A percentile compares a stretch with the other conserved stretches of the same genome.
These are phyloP conservation scores for Lytechinus pictus DNA, from an alignment of 35 echinoderm and acorn worm genomes.

Conservation along the genomic window DNA sequence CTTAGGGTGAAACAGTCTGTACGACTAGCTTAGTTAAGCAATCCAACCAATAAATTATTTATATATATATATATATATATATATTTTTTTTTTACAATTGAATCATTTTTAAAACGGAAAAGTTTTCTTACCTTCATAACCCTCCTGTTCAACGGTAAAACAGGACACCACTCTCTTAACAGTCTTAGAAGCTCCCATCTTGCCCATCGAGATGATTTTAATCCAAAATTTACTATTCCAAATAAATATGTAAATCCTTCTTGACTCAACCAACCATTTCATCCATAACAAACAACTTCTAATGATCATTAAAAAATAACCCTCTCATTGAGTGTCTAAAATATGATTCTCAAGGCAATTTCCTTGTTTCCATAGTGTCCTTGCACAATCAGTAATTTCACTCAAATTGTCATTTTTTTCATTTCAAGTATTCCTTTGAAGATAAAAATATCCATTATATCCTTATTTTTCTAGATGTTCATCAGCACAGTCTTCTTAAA, in stretches of 20 bases:
- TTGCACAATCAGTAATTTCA: not conserved
- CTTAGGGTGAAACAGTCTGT: too few relatives aligned
- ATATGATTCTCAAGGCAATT: not conserved
- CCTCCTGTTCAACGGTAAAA: slow-evolving; percentile 9
- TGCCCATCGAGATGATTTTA: not conserved
- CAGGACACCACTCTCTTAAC: slow-evolving; percentile 8
- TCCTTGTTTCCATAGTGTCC: not conserved
- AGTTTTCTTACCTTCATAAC: slow-evolving; percentile 25
- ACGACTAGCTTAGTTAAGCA: too few relatives aligned
- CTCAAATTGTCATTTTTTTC: not conserved
- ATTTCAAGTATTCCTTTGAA: not conserved
- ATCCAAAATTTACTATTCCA: not conserved
- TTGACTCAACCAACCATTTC: not conserved
- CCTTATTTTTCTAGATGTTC: not conserved
- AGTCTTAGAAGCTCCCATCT: slow-evolving; percentile 30
- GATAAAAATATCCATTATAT: not conserved
- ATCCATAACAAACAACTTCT: not conserved
- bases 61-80: too few relatives aligned
- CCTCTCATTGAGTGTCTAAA: not conserved
- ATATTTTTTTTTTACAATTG: too few relatives aligned
- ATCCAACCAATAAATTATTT: too few relatives aligned
- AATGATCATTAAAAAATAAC: not conserved
- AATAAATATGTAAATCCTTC: not conserved
- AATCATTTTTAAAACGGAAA: too few relatives aligned
- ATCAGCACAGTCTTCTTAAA: not conserved